Base-by-base conservation (phyloP, 2,113 vertebrate genomes). In the Mus pahari region DNA sequence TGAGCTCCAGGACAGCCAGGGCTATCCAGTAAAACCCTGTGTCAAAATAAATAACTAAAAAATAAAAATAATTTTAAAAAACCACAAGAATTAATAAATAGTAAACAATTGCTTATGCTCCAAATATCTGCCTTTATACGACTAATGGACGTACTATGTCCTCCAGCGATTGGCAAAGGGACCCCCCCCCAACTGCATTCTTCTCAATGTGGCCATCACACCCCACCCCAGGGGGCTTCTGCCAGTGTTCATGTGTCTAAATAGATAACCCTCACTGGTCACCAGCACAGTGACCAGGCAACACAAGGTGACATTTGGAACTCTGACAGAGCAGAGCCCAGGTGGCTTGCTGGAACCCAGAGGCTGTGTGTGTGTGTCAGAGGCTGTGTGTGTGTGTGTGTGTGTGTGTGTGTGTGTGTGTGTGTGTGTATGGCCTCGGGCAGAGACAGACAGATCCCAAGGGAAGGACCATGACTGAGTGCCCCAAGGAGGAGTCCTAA, bases 401-500 rank as follows among this genome's bases (percentile, higher is more conserved):
- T n/a, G n/a, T n/a, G n/a, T n/a, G n/a, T n/a, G n/a, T n/a, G n/a
- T n/a, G n/a, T n/a, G n/a, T n/a, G n/a, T 45, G 42, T 14, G 10
- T 48, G 28, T 45, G 62, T 42, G 28, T 45, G 62, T 42, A 48
- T 13, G 16, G 28, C 12, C n/a, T 62, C 14, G 6, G 39, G 7
- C 48, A 2, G 12, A 39, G 88, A 42, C 36, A 12, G 11, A 14
- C 0, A 1, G n/a, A 48, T 26, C 84, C 3, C 68, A 3, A 0
- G 6, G n/a, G 53, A 24, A 16, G 22, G 36, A 8, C 4, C 42
- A 0, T 0, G 3, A 6, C 10, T 36, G 19, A 1, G 4, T 0
- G 0, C 28, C 19, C 39, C 6, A 17, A 24, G 0, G 4, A 39
- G 19, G 1, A 1, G 8, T 3, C 48, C 62, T 36, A 1, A 13